Evolutionary conservation across 2,888 invertebrate species (phyloP).

Genomic region (Heliconius ismenius): DNA sequence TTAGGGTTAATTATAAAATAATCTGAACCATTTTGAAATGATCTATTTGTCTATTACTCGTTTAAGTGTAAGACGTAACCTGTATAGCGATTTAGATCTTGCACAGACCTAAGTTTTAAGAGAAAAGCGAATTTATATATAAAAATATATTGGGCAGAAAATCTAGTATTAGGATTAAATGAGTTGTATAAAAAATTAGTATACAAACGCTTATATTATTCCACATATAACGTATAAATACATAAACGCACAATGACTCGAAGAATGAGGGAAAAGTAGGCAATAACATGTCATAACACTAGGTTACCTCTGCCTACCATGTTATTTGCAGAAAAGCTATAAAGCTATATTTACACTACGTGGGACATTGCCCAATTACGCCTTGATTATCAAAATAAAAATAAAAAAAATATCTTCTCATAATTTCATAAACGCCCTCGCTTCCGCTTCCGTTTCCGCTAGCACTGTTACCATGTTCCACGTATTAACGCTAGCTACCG

Average conservation of each 20-base stretch:
- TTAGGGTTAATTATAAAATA: constrained; percentile 15
- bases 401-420: neutral
- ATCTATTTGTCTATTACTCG: constrained; percentile 16
- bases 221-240: no score
- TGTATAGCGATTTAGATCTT: constrained; percentile 13
- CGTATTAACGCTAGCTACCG: constrained; percentile 33
- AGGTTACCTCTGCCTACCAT: no score
- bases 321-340: no score
- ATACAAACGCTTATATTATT: no score
- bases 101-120: neutral
- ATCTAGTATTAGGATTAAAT: no score
- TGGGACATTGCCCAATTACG: no score
- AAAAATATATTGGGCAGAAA: no score
- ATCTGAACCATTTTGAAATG: constrained; percentile 16
- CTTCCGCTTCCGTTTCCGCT: constrained; percentile 25
- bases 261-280: no score
- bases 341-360: no score
- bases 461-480: neutral
- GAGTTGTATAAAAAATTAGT: no score
- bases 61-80: constrained; percentile 14
- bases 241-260: no score
- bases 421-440: neutral
- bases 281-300: no score
- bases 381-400: neutral
- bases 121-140: neutral